These are phyloP conservation scores for Colistium nudipinnis DNA, from an alignment of 2,113 vertebrate species.

Conservation along the genomic window DNA sequence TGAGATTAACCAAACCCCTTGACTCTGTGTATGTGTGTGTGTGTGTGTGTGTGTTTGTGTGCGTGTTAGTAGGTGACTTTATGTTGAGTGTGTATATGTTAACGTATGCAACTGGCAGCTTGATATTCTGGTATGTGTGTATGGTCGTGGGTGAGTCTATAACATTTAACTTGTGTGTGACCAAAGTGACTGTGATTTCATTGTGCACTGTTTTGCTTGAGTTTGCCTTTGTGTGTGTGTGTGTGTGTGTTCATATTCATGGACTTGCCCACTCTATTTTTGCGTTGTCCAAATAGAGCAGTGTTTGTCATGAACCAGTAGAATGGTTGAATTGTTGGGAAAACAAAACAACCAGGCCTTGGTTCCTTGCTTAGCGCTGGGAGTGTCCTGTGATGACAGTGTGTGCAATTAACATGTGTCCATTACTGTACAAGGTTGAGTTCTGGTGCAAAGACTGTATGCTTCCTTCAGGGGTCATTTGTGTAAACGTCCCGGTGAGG, in stretches of 20 bases:
- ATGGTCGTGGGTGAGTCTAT: constrained; percentile 18
- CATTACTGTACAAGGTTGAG: constrained; percentile 32
- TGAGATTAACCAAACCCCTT: constrained; percentile 3
- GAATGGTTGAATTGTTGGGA: constrained; percentile 62
- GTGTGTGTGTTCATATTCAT: constrained; percentile 17
- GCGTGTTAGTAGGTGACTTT: not conserved
- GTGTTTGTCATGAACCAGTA: constrained; percentile 54
- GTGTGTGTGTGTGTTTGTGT: constrained; percentile 3
- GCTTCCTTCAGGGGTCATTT: constrained; percentile 37
- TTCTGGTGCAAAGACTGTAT: constrained; percentile 56
- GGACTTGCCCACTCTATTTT: constrained; percentile 27
- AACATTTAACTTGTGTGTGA: constrained; percentile 3
- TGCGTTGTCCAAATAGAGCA: constrained; percentile 53
- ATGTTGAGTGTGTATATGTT: constrained; percentile 1
- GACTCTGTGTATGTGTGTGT: constrained; percentile 4
- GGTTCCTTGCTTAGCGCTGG: constrained; percentile 27
- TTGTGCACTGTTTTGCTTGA: not conserved
- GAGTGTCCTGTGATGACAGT: constrained; percentile 45
- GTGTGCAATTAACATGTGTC: constrained; percentile 28
- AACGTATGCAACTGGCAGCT: constrained; percentile 1
- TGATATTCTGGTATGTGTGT: constrained; percentile 29
- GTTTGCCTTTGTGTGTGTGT: constrained; percentile 8
- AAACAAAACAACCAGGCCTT: constrained; percentile 63
- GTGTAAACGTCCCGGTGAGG: constrained; percentile 36
- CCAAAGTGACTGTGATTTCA: constrained; percentile 15